A percentile compares a stretch with the other conserved stretches of the same genome.
Evolutionary conservation across 2,797 vertebrate genomes (phyloP).

Genomic region (Parauchenoglanis punctatus): DNA sequence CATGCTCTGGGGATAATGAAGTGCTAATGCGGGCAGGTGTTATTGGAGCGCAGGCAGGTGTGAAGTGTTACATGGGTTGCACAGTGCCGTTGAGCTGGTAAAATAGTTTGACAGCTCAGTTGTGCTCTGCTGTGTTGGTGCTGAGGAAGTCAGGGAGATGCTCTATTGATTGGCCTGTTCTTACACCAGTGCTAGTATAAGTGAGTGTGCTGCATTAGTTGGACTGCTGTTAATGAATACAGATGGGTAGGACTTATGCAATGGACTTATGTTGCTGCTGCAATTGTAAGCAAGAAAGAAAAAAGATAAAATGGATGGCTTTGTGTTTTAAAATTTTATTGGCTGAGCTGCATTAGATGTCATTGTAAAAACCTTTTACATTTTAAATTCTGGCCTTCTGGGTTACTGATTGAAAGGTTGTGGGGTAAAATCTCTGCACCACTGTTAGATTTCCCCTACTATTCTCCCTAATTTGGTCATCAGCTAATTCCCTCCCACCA

Average conservation of each 20-base stretch:
- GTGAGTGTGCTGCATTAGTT: neutral
- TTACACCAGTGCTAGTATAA: neutral
- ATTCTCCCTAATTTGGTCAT: neutral
- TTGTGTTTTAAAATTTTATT: neutral
- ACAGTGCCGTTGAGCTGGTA: constrained; percentile 2
- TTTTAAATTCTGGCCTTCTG: neutral
- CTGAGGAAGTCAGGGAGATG: constrained; percentile 16
- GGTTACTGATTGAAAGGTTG: neutral
- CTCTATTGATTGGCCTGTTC: neutral
- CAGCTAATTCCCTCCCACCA: neutral
- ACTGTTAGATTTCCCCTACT: neutral
- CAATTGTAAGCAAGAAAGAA: neutral
- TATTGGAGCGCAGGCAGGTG: constrained; percentile 36
- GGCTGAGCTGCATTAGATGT: neutral
- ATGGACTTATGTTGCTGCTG: neutral
- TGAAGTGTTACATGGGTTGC: constrained; percentile 32
- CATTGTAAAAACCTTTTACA: neutral
- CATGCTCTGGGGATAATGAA: constrained; percentile 51
- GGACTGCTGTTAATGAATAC: neutral
- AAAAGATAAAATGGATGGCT: neutral
- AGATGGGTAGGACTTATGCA: neutral
- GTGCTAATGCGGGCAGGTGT: constrained; percentile 44
- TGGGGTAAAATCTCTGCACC: neutral
- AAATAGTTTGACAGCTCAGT: constrained; percentile 4
- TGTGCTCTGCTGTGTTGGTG: neutral